phyloP scores from a whole-genome alignment of 2,113 vertebrate species.

The Leucopsar rothschildi region DNA sequence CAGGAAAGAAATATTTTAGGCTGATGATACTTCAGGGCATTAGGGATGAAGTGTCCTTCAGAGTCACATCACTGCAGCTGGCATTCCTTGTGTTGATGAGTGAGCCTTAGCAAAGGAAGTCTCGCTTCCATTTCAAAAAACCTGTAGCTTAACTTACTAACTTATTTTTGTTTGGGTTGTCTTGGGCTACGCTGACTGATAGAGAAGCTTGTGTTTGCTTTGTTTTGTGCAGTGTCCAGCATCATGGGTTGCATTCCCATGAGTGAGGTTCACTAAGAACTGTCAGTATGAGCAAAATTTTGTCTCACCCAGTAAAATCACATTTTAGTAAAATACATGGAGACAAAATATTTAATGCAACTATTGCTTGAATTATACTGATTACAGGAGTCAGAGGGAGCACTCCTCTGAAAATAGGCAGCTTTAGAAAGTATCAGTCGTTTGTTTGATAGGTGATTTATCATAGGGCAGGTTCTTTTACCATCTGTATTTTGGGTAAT shows the following conservation, averaged over 20 bases:
- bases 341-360: not conserved
- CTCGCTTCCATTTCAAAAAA: not conserved
- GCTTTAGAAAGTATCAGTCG: not conserved
- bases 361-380: not conserved
- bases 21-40: not conserved
- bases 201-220: not conserved
- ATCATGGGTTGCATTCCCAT: fast-evolving
- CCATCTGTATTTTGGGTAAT: not conserved
- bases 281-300: not conserved
- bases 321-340: not conserved
- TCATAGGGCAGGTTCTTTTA: not conserved
- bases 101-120: not conserved
- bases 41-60: not conserved
- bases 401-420: not conserved
- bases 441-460: not conserved
- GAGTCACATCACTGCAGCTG: not conserved
- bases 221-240: not conserved
- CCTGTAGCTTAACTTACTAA: not conserved
- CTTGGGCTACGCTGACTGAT: not conserved
- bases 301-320: not conserved
- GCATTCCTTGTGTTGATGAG: not conserved
- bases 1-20: not conserved
- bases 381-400: not conserved
- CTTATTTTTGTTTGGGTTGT: not conserved
- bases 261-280: not conserved